These are phyloP conservation scores for Amphipoea oculea DNA, from an alignment of 2,888 invertebrate genomes.

Conservation along the genomic window DNA sequence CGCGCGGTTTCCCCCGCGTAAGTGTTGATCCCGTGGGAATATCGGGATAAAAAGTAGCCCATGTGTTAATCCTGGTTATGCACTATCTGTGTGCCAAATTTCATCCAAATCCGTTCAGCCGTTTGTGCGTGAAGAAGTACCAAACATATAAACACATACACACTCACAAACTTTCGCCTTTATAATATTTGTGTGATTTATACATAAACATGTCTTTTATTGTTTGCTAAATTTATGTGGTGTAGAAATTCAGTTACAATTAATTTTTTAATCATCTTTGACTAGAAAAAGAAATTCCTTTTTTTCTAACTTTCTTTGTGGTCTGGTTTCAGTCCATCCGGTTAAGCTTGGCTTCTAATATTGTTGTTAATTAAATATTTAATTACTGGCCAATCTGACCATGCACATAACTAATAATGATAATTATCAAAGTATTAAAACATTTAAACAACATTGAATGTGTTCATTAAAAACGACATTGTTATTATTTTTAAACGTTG, in stretches of 20 bases:
- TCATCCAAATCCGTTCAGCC: too few relatives aligned
- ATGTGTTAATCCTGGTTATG: too few relatives aligned
- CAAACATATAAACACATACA: too few relatives aligned
- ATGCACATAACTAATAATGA: not conserved
- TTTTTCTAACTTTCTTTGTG: not conserved
- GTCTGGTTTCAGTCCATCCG: not conserved
- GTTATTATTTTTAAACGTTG: constrained; percentile 14
- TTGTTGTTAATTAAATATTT: constrained; percentile 6
- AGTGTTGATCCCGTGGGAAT: too few relatives aligned
- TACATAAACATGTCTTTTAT: not conserved
- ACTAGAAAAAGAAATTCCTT: not conserved
- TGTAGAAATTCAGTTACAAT: not conserved
- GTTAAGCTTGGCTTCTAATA: not conserved
- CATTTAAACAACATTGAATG: constrained; percentile 3
- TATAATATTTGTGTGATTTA: too few relatives aligned
- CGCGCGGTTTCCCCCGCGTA: too few relatives aligned
- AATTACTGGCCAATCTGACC: too few relatives aligned
- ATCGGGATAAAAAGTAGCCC: too few relatives aligned
- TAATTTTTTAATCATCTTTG: not conserved
- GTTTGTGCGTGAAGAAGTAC: too few relatives aligned
- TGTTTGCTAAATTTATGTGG: not conserved
- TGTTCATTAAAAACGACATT: constrained; percentile 7
- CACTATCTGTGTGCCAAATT: too few relatives aligned
- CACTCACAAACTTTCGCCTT: too few relatives aligned
- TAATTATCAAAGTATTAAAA: constrained; percentile 4